phyloP scores from a whole-genome alignment of 2,113 vertebrate species.

The Seriola aureovittata region DNA sequence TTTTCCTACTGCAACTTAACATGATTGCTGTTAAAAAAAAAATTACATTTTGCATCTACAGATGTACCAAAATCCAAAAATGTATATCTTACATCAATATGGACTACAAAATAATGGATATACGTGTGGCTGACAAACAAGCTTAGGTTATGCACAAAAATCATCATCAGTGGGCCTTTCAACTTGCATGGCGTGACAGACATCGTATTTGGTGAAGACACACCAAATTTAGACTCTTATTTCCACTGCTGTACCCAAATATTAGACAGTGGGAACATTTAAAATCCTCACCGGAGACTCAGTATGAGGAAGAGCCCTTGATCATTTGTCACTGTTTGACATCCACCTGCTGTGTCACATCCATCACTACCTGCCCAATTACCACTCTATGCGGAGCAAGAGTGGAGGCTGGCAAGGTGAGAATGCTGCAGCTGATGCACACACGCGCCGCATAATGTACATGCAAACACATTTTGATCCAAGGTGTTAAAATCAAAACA shows the following conservation, averaged over 20 bases:
- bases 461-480: conserved; percentile 23
- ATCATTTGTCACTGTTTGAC: conserved; percentile 59
- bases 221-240: background rate
- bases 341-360: conserved; percentile 64
- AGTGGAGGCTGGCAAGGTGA: conserved; percentile 44
- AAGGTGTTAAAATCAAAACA: conserved; percentile 59
- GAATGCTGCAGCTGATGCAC: conserved; percentile 25
- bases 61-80: background rate
- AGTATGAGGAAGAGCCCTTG: conserved; percentile 2
- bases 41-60: background rate
- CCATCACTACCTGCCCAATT: conserved; percentile 66
- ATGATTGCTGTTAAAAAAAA: background rate
- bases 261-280: background rate
- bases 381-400: conserved; percentile 44
- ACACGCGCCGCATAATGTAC: background rate
- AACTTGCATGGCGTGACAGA: background rate
- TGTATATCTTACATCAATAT: background rate
- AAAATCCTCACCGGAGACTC: background rate
- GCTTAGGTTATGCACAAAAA: background rate
- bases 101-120: background rate
- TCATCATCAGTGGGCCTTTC: background rate
- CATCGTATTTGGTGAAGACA: background rate
- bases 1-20: background rate
- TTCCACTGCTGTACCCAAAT: background rate
- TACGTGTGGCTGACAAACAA: background rate